phyloP scores from a whole-genome alignment of 2,797 vertebrate species.

The Pempheris klunzingeri region DNA sequence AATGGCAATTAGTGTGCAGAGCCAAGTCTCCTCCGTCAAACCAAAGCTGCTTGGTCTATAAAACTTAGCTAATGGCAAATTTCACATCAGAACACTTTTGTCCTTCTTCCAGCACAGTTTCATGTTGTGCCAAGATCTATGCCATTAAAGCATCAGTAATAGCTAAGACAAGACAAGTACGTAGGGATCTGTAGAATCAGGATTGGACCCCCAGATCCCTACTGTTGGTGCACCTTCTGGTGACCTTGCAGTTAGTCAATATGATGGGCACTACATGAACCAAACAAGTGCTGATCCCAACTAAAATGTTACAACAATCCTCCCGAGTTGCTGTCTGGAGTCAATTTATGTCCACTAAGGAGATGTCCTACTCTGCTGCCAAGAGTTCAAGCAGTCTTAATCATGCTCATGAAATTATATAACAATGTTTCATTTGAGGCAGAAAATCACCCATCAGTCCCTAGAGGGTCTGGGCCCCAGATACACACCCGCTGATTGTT shows the following conservation, averaged over 20 bases:
- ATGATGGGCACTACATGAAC: not conserved
- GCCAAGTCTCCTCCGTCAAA: constrained; percentile 44
- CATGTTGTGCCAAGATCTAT: constrained; percentile 46
- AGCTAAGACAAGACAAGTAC: constrained; percentile 25
- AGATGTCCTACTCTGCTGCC: constrained; percentile 15
- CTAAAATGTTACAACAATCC: not conserved
- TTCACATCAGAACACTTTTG: constrained; percentile 40
- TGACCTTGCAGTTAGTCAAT: constrained; percentile 8
- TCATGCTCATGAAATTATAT: constrained; percentile 35
- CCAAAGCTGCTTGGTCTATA: constrained; percentile 39
- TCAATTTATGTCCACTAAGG: not conserved
- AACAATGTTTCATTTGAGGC: constrained; percentile 29
- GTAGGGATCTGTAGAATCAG: too few species aligned
- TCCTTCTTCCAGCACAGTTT: constrained; percentile 35
- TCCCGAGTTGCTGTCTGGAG: constrained; percentile 1
- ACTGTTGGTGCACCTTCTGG: not conserved
- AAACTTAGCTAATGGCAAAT: constrained; percentile 48
- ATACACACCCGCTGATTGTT: constrained; percentile 40
- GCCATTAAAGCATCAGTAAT: constrained; percentile 45
- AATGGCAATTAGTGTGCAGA: constrained; percentile 37
- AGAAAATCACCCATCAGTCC: constrained; percentile 35
- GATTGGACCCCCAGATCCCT: too few species aligned
- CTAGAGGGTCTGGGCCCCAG: constrained; percentile 1
- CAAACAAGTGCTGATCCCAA: constrained; percentile 2
- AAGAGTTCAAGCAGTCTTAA: constrained; percentile 33